Base-by-base conservation (phyloP, 1,140 invertebrate genomes). In the Drosophila grimshawi region DNA sequence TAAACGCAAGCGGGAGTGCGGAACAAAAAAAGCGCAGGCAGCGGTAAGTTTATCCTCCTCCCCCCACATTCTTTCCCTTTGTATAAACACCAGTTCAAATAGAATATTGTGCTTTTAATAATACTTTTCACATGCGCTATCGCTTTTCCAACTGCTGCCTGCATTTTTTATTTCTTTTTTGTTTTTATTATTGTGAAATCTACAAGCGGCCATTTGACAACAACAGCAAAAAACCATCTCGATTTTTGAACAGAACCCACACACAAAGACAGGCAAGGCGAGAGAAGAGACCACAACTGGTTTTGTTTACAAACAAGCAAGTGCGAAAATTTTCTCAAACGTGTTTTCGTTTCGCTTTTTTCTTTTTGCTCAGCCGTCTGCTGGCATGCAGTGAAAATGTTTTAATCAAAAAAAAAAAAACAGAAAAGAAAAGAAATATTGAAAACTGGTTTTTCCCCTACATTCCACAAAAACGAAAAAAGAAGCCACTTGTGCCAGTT, bases 261-360 rank as follows among this genome's bases (percentile, higher is more conserved):
- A 61, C 57, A 72, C 73, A 41, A 52, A 53, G 19, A 19, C 19
- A 19, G 19, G 19, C 19, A 1, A 19, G 19, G 19, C 19, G 19
- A 19, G 19, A 19, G 19, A 19, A 19, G 66, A 27, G n/a, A 39
- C 35, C 57, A 27, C 70, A 89, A 88, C 85, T 89, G 77, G 85
- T 83, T 86, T 89, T 88, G 83, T 88, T 88, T 89, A 88, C 85
- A 80, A 88, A 82, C 83, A 88, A 77, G 69, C 74, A 71, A 78
- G 73, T 86, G 76, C 63, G 62, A 88, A 67, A 69, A 51, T 64
- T 81, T 76, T 43, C 32, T 33, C 37, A 70, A 67, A 66, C 55
- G 30, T n/a, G 70, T 78, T 80, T 69, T 60, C 43, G 10, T 61
- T 66, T 77, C 55, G n/a, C n/a, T 72, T 66, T 72, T 66, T 70